Evolutionary conservation across 2,888 invertebrate species (phyloP), one percentile per base, ranked within the genome.

Genomic region (Chymomyza caudatula): DNA sequence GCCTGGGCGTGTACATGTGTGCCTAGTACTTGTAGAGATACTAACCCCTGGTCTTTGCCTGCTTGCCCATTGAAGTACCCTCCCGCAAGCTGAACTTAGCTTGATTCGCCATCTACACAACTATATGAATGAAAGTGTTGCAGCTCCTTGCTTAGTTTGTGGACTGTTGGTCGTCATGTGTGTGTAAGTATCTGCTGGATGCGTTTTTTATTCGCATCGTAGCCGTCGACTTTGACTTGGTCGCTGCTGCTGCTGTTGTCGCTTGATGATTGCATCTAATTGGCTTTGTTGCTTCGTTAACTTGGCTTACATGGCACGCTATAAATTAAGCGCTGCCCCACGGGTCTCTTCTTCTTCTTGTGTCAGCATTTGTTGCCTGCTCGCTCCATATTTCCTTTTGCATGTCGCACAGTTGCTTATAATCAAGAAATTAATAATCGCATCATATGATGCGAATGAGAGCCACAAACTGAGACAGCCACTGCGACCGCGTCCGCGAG

Each of bases 261-360:
- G 74, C 65, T 61, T 85, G 76, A 82, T 79, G 81, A 79, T 85
- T 79, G 76, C 82, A 78, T 85, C 80, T 82, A 82, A 82, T 82
- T 82, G 82, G 85, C 78, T 73, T 75, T 85, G 85, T 83, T 85
- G 85, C 77, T 83, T 83, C 80, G 82, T 85, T 83, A 85, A 78
- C 78, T 74, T 78, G 83, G 77, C 77, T 77, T 71, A 58, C 71
- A 66, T 60, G 64, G 74, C 76, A 77, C 67, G 78, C 69, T 69
- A 78, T 69, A 72, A 70, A 53, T 65, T 65, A 64, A 55, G 42
- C 19, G 53, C 51, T 52, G 6, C 20, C 52, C 23, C 23, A 23
- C 13, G 17, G 11, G 53, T 25, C 57, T 37, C 49, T 51, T 49
- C 52, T n/a, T n/a, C n/a, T n/a, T n/a, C n/a, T n/a, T n/a, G n/a